Evolutionary conservation across 1,140 invertebrate genomes (phyloP).

Genomic region (Armadillidium nasatum): DNA sequence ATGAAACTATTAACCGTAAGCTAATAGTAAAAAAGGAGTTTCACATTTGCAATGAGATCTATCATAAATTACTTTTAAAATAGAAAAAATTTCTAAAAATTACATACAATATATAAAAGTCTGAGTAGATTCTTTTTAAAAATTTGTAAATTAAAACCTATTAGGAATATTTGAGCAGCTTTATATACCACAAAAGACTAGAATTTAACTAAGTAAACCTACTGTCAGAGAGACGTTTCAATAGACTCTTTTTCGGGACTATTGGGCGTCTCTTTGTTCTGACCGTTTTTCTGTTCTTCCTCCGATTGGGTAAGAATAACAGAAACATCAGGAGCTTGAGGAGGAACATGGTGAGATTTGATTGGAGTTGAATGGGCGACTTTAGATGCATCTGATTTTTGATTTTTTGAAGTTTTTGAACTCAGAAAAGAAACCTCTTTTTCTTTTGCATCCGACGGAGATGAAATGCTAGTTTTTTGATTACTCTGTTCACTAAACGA

Average conservation of each 20-base stretch:
- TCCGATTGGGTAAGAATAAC: conserved; percentile 5
- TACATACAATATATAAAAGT: no score
- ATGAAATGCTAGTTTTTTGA: neutral
- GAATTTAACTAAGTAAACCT: no score
- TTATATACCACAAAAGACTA: conserved; percentile 32
- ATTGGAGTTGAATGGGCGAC: conserved; percentile 8
- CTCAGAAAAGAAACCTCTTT: neutral
- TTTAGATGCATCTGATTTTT: no score
- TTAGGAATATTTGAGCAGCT: conserved; percentile 10
- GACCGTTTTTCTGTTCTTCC: neutral
- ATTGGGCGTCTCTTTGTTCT: conserved; percentile 8
- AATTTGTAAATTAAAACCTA: neutral
- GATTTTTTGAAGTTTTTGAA: no score
- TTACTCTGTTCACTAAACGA: conserved; percentile 36
- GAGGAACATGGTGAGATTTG: neutral
- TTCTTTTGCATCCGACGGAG: neutral
- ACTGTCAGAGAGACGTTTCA: conserved; percentile 44
- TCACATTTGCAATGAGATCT: conserved; percentile 3
- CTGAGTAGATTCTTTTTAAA: neutral
- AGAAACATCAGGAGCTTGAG: neutral
- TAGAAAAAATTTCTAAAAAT: no score
- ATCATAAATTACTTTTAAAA: neutral
- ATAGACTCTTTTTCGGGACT: conserved; percentile 41
- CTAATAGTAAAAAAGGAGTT: neutral
- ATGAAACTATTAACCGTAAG: neutral